phyloP scores from a whole-genome alignment of 2,888 invertebrate genomes.

The Drosophila demipolita region DNA sequence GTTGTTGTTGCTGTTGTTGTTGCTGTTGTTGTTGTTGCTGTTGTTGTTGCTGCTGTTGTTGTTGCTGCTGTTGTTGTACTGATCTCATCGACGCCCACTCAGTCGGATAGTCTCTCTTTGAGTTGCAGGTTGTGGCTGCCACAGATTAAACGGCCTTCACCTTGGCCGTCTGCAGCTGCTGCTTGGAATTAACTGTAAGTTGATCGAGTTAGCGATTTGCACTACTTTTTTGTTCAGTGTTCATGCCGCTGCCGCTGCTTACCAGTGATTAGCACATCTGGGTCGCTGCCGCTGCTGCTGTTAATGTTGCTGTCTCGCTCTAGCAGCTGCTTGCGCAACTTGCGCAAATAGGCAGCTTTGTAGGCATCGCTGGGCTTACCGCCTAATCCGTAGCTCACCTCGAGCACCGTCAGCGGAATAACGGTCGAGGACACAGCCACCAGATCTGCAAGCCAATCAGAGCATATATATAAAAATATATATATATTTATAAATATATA shows the following conservation, averaged over 20 bases:
- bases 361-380: conserved; percentile 85
- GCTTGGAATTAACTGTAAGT: conserved; percentile 82
- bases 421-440: conserved; percentile 89
- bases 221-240: not conserved
- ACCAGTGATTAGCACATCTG: no score
- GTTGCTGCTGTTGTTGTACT: conserved; percentile 17
- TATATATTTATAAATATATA: no score
- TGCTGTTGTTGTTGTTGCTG: conserved; percentile 2
- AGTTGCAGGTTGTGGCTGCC: not conserved
- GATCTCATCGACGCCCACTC: conserved; percentile 49
- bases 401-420: conserved; percentile 88
- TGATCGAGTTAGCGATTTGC: not conserved
- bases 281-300: conserved; percentile 7
- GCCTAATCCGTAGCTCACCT: conserved; percentile 87
- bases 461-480: not conserved
- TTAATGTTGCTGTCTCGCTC: conserved; percentile 46
- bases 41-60: not conserved
- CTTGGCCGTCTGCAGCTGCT: conserved; percentile 78
- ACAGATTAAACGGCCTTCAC: conserved; percentile 75
- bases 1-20: conserved; percentile 1
- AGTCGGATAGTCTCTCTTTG: not conserved
- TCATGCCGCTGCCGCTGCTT: conserved; percentile 35
- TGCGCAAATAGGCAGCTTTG: conserved; percentile 84
- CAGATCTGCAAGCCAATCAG: conserved; percentile 85
- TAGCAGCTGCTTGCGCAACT: conserved; percentile 83